Evolutionary conservation across 2,113 vertebrate species (phyloP).

Genomic region (Crotalus horridus): DNA sequence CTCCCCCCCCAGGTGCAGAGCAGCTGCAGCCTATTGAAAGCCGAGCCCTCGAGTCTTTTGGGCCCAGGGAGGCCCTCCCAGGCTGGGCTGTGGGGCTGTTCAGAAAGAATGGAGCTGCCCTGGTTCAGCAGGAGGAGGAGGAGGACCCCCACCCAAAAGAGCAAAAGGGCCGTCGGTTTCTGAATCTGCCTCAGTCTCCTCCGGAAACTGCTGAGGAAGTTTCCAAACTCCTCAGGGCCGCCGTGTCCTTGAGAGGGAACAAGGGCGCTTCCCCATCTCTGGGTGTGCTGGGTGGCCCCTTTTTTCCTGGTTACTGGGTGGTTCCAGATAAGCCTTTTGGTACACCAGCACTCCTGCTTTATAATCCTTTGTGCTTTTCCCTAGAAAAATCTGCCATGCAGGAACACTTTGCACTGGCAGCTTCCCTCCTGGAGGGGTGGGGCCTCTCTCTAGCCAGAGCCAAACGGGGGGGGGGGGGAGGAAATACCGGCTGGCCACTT

Average conservation of each 20-base stretch:
- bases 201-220: not conserved
- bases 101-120: not conserved
- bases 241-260: not conserved
- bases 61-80: not conserved
- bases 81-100: not conserved
- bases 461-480: not conserved
- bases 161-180: not conserved
- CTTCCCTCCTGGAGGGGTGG: not conserved
- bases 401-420: not conserved
- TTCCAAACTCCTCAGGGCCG: not conserved
- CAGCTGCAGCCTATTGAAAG: not conserved
- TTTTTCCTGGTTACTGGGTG: not conserved
- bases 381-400: not conserved
- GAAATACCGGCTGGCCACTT: not conserved
- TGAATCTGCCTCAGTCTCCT: not conserved
- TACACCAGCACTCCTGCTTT: not conserved
- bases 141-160: not conserved
- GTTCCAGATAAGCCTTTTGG: not conserved
- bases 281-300: not conserved
- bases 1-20: not conserved
- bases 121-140: not conserved
- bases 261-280: not conserved
- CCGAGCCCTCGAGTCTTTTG: not conserved
- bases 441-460: not conserved
- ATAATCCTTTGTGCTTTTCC: not conserved